Percentiles rank a stretch among this genome's conserved stretches.
Evolutionary conservation across 2,113 vertebrate genomes (phyloP).

Genomic region (Phaethornis superciliosus): DNA sequence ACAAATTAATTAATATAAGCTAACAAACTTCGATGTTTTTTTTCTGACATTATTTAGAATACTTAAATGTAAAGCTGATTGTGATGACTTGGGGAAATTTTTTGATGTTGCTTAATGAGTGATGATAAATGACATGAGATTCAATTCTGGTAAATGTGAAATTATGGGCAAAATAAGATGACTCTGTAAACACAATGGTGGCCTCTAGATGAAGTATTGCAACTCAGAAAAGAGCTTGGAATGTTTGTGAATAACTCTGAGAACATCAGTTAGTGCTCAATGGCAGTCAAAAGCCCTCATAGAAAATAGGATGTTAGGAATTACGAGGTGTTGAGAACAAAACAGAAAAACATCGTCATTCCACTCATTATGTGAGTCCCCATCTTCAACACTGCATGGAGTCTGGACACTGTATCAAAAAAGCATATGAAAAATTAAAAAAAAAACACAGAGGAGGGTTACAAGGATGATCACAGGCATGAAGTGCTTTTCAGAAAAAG

Average conservation of each 20-base stretch:
- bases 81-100: not conserved
- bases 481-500: conserved; percentile 51
- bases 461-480: conserved; percentile 24
- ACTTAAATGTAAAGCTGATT: not conserved
- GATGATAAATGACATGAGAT: conserved; percentile 1
- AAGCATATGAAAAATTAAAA: conserved; percentile 38
- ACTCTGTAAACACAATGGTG: conserved; percentile 35
- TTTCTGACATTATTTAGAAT: not conserved
- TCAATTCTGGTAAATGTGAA: conserved; percentile 20
- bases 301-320: conserved; percentile 42
- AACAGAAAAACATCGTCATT: conserved; percentile 49
- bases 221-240: conserved; percentile 19
- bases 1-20: not conserved
- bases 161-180: conserved; percentile 18
- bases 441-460: conserved; percentile 13
- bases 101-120: not conserved
- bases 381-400: conserved; percentile 45
- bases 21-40: not conserved
- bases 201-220: conserved; percentile 41
- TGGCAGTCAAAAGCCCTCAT: conserved; percentile 26
- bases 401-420: conserved; percentile 25
- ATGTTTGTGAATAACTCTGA: conserved; percentile 28
- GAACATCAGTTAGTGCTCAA: conserved; percentile 29
- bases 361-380: conserved; percentile 23
- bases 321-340: conserved; percentile 39